Percentiles rank a stretch among this genome's conserved stretches.
phyloP scores from a whole-genome alignment of 2,888 invertebrate genomes.

The Halictus quadricinctus region DNA sequence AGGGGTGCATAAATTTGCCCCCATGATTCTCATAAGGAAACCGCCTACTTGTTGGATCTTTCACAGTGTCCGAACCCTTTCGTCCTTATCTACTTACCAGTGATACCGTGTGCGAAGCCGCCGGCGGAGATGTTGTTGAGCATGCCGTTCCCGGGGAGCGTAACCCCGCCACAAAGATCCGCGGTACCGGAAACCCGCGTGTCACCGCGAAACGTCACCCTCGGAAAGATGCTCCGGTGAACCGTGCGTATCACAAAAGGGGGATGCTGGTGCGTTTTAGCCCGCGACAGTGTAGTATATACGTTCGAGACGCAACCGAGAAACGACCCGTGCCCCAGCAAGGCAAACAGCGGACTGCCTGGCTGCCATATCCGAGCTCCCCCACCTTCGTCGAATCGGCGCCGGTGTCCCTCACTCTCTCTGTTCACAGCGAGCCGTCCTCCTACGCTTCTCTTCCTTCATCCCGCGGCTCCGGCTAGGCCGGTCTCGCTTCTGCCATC shows the following conservation, averaged over 20 bases:
- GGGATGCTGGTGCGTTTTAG: neutral
- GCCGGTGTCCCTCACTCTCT: conserved; percentile 46
- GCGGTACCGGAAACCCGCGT: conserved; percentile 64
- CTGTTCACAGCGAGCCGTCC: conserved; percentile 45
- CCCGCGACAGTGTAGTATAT: conserved; percentile 27
- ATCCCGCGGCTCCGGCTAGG: conserved; percentile 25
- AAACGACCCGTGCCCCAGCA: conserved; percentile 80
- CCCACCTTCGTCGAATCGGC: conserved; percentile 71
- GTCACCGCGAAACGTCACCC: conserved; percentile 60
- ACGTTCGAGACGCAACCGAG: conserved; percentile 58
- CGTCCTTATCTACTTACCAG: conserved; percentile 75
- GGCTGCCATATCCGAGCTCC: conserved; percentile 81
- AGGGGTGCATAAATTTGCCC: neutral
- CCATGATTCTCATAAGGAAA: neutral
- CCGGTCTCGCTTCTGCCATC: conserved; percentile 51
- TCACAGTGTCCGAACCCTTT: neutral
- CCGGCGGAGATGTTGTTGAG: conserved; percentile 82
- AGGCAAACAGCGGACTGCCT: conserved; percentile 82
- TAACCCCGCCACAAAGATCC: conserved; percentile 70
- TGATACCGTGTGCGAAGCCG: conserved; percentile 80
- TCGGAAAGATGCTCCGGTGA: neutral
- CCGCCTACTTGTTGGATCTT: neutral
- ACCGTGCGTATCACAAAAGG: neutral
- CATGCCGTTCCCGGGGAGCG: conserved; percentile 81
- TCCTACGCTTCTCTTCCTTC: conserved; percentile 43